These are phyloP conservation scores for Andrena fulva DNA, from an alignment of 2,888 invertebrate species.

Conservation along the genomic window DNA sequence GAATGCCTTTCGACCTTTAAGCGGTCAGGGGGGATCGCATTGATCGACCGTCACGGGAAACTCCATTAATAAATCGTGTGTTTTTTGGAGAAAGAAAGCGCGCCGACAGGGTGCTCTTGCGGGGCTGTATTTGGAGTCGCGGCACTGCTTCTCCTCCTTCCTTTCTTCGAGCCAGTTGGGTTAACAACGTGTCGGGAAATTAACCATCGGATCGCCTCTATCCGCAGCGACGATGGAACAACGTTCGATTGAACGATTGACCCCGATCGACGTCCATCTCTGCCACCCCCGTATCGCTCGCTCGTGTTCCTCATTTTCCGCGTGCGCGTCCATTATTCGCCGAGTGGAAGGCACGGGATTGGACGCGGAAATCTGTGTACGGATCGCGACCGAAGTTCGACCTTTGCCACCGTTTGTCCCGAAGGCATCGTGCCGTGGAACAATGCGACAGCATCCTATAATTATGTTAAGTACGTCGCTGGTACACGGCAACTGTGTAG, in stretches of 20 bases:
- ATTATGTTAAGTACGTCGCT: constrained; percentile 81
- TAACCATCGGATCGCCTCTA: background rate
- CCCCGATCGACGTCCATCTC: constrained; percentile 11
- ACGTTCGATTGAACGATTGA: constrained; percentile 28
- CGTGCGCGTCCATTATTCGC: constrained; percentile 32
- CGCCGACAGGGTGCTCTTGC: background rate
- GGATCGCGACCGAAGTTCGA: constrained; percentile 59
- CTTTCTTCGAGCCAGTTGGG: too few species aligned
- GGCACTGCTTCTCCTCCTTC: background rate
- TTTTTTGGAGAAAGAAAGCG: background rate
- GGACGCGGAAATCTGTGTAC: constrained; percentile 42
- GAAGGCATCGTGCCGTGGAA: constrained; percentile 63
- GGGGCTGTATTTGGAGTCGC: background rate
- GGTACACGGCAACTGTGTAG: constrained; percentile 72
- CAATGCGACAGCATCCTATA: constrained; percentile 72
- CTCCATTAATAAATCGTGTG: constrained; percentile 27
- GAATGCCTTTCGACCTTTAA: constrained; percentile 20
- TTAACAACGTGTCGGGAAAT: background rate
- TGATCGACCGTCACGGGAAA: background rate
- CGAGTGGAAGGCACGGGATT: constrained; percentile 11
- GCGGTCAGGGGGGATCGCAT: background rate
- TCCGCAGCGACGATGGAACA: background rate
- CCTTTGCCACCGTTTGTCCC: constrained; percentile 64
- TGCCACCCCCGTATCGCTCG: too few species aligned
- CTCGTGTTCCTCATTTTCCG: constrained; percentile 28